Conservation (phyloP, 2,888 invertebrate genomes). For the Horisme vitalbata region DNA sequence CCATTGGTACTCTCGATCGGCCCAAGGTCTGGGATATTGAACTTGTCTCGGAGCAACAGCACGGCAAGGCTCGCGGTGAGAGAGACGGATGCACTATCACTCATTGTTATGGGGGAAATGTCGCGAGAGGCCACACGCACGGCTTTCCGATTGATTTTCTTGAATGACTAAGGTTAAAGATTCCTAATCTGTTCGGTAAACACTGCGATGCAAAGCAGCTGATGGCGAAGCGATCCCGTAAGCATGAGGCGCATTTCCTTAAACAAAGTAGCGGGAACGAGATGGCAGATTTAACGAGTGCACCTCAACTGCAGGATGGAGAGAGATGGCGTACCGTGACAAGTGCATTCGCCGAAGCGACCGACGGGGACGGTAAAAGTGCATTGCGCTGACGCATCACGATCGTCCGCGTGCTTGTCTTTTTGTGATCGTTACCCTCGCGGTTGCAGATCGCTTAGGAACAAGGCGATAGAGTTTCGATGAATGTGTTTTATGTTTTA, state of each 20-base stretch:
- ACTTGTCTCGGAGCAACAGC: constrained; percentile 75
- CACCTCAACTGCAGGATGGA: constrained; percentile 20
- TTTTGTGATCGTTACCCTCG: constrained; percentile 61
- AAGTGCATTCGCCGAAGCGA: constrained; percentile 55
- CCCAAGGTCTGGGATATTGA: constrained; percentile 82
- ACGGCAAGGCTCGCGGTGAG: constrained; percentile 71
- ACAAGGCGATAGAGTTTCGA: constrained; percentile 44
- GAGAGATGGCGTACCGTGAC: constrained; percentile 48
- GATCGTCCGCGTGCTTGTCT: constrained; percentile 62
- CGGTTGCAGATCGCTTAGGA: constrained; percentile 62
- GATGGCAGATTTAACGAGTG: constrained; percentile 32
- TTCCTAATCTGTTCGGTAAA: constrained; percentile 65
- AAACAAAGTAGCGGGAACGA: constrained; percentile 52
- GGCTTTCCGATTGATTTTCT: constrained; percentile 52
- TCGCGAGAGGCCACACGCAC: constrained; percentile 70
- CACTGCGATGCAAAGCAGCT: constrained; percentile 67
- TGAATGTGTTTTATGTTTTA: constrained; percentile 62
- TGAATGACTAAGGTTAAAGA: constrained; percentile 58
- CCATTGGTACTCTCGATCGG: constrained; percentile 67
- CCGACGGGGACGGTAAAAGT: constrained; percentile 60
- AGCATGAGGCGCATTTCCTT: constrained; percentile 67
- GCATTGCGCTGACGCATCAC: constrained; percentile 78
- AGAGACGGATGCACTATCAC: constrained; percentile 77
- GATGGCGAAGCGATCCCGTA: constrained; percentile 58
- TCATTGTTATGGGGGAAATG: constrained; percentile 78